Conservation (phyloP, 2,888 invertebrate species). For the Apocheima hispidaria region DNA sequence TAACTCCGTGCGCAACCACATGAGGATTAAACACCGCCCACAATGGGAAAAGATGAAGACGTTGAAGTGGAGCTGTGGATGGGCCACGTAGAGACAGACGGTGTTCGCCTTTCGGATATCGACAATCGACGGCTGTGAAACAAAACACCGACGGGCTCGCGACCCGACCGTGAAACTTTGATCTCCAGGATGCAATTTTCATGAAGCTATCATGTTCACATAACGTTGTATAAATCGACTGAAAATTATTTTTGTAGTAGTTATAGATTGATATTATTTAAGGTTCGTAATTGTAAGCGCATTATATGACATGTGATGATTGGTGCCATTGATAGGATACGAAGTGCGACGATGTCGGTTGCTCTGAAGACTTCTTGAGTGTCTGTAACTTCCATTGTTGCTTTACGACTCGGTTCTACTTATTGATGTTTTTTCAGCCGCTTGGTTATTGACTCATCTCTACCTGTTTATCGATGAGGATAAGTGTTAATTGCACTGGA, state of each 20-base stretch:
- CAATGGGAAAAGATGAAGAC: slow-evolving; percentile 95
- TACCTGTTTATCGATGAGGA: not conserved
- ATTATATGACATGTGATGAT: slow-evolving; percentile 85
- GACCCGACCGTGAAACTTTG: slow-evolving; percentile 62
- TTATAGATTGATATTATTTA: slow-evolving; percentile 84
- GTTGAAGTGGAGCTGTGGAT: slow-evolving; percentile 89
- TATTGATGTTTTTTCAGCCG: slow-evolving; percentile 29
- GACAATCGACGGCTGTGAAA: slow-evolving; percentile 67
- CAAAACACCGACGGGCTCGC: slow-evolving; percentile 55
- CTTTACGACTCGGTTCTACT: slow-evolving; percentile 50
- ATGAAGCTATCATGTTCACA: slow-evolving; percentile 57
- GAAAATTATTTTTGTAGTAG: slow-evolving; percentile 86
- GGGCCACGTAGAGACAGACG: slow-evolving; percentile 66
- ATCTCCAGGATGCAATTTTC: slow-evolving; percentile 78
- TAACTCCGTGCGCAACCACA: slow-evolving; percentile 94
- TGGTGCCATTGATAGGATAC: slow-evolving; percentile 85
- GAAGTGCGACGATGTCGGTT: slow-evolving; percentile 73
- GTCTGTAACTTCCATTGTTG: slow-evolving; percentile 82
- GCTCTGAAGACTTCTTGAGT: slow-evolving; percentile 69
- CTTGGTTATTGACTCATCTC: slow-evolving; percentile 1
- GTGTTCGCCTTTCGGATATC: slow-evolving; percentile 49
- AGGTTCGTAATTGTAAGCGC: slow-evolving; percentile 74
- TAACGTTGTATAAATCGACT: slow-evolving; percentile 80
- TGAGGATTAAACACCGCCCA: slow-evolving; percentile 92
- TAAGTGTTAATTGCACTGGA: slow-evolving; percentile 9